Conservation (phyloP, 2,888 invertebrate species). For the Acanthosepion pharaonis region DNA sequence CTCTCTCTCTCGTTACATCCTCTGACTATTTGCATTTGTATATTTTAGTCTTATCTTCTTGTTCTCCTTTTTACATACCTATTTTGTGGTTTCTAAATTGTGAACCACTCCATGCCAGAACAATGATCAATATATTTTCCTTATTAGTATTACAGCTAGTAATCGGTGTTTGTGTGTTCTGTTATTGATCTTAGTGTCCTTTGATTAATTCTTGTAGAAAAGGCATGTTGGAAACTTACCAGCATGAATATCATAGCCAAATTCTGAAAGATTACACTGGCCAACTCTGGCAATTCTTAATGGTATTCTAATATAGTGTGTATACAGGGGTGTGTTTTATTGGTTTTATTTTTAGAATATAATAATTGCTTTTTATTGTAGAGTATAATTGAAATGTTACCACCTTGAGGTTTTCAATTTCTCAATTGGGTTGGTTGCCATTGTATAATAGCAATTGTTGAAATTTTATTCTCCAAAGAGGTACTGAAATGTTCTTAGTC, state of each 20-base stretch:
- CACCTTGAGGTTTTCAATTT: too few relatives aligned
- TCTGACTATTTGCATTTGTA: not conserved
- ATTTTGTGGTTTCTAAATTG: not conserved
- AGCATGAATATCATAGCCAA: conserved; percentile 14
- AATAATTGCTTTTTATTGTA: too few relatives aligned
- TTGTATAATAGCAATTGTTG: too few relatives aligned
- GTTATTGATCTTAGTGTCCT: not conserved
- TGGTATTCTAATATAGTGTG: too few relatives aligned
- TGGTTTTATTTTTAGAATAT: too few relatives aligned
- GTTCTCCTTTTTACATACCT: not conserved
- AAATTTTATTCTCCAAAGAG: too few relatives aligned
- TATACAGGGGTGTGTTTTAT: too few relatives aligned
- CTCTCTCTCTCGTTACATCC: not conserved
- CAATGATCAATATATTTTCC: not conserved
- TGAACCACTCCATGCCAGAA: not conserved
- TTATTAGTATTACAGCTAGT: not conserved
- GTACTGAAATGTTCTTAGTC: too few relatives aligned
- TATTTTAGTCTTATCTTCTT: not conserved
- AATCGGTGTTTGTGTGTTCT: not conserved
- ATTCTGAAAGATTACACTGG: not conserved
- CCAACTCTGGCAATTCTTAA: not conserved
- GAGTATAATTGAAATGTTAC: too few relatives aligned
- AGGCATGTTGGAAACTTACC: not conserved
- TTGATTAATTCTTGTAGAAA: not conserved
- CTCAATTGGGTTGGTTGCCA: too few relatives aligned